Evolutionary conservation across 1,140 invertebrate genomes (phyloP), one percentile per base, ranked within the genome.

Genomic region (Stratiolaelaps scimitus): DNA sequence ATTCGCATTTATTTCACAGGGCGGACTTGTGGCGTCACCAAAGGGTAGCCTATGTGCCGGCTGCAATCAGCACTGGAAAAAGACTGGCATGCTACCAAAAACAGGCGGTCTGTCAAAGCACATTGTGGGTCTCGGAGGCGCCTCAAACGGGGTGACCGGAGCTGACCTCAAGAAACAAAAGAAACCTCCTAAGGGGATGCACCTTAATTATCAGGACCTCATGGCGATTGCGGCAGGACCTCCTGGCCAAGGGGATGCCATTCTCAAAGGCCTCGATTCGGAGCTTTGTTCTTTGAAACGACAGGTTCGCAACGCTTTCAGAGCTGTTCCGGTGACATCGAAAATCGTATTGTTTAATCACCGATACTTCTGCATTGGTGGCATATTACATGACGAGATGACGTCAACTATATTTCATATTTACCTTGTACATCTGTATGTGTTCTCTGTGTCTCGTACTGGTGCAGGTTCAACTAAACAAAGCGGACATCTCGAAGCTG

Each of bases 151-250:
- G 17, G 53, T 60, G 15, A 60, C 53, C 10, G 53, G 53, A 2
- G 53, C 53, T 5, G 53, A 60, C 23, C 53, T 60, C 17, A 60
- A 76, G 76, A 71, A 78, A 90, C 80, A 92, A 92, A 78, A 83
- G 89, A 73, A 89, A 74, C 88, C 92, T 68, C 92, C 92, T 34
- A 84, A 88, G 69, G 92, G 92, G 76, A 93, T 98, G 85, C 89
- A 92, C 79, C 87, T 97, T 74, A 93, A 92, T 81, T 87, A 94
- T 76, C 92, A 95, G 76, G 92, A 95, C 81, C 81, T 96, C 71
- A 83, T 88, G 66, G 83, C 86, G 56, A 84, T 95, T 78, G 91
- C 89, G 43, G 83, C 82, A 48, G 76, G 76, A 43, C 78, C 83
- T 69, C 77, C 80, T 69, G 83, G 82, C 73, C 85, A 87, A 76